phyloP scores from a whole-genome alignment of 2,797 vertebrate genomes.

The Mormyrops boulengeri region DNA sequence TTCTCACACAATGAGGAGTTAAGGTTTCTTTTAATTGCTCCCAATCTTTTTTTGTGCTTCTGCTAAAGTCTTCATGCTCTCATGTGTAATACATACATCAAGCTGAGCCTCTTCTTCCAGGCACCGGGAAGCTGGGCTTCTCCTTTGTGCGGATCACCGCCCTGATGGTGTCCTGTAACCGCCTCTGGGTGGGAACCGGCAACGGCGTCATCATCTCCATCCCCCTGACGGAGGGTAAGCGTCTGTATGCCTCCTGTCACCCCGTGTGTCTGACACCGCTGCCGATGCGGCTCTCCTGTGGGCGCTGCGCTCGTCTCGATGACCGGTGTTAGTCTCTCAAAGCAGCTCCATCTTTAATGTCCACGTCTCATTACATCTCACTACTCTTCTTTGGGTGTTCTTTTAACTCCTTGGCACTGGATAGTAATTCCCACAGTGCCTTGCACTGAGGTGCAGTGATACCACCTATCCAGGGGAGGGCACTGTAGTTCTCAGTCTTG shows the following conservation, averaged over 20 bases:
- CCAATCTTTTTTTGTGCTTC: neutral
- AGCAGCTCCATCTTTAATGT: neutral
- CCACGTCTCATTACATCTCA: neutral
- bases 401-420: neutral
- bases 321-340: neutral
- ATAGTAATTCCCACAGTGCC: neutral
- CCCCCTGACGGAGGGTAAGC: slow-evolving; percentile 88
- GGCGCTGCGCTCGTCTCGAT: neutral
- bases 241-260: slow-evolving; percentile 15
- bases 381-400: neutral
- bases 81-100: neutral
- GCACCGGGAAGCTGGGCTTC: slow-evolving; percentile 96
- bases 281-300: neutral
- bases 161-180: slow-evolving; percentile 87
- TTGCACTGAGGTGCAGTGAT: neutral
- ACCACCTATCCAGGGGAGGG: neutral
- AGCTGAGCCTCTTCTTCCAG: slow-evolving; percentile 48
- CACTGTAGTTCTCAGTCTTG: neutral
- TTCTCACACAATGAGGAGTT: neutral
- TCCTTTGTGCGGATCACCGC: slow-evolving; percentile 97
- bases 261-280: neutral
- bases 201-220: slow-evolving; percentile 99
- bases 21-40: neutral
- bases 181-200: slow-evolving; percentile 94
- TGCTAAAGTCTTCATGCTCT: neutral